These are phyloP conservation scores for Malurus melanocephalus DNA, from an alignment of 2,113 vertebrate species.

Conservation along the genomic window DNA sequence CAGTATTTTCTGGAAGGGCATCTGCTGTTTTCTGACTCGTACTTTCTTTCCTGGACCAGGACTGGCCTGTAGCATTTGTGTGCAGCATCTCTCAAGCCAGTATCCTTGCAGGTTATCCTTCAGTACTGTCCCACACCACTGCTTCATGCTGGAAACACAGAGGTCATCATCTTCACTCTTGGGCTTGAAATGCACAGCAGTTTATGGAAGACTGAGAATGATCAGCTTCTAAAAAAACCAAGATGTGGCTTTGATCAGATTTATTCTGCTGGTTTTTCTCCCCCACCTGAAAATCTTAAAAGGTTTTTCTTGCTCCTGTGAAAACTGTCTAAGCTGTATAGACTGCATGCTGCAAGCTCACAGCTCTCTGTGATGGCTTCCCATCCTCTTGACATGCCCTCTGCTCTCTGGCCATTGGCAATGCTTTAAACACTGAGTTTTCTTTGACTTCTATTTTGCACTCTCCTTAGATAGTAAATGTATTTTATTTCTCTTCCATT, in stretches of 20 bases:
- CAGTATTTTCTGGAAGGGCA: neutral
- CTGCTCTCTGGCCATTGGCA: neutral
- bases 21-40: neutral
- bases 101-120: neutral
- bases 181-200: neutral
- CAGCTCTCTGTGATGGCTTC: neutral
- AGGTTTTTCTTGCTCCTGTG: neutral
- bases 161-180: neutral
- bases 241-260: neutral
- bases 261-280: neutral
- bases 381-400: neutral
- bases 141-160: neutral
- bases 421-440: neutral
- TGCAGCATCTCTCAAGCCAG: neutral
- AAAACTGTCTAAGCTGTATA: neutral
- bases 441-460: neutral
- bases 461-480: neutral
- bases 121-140: neutral
- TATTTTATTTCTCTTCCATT: neutral
- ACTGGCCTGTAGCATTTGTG: accelerated
- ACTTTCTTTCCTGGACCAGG: neutral
- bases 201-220: neutral
- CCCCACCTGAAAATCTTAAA: neutral
- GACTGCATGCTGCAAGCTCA: neutral
- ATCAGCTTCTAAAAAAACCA: neutral